phyloP scores from a whole-genome alignment of 2,888 invertebrate genomes.

The Nymphalis urticae region DNA sequence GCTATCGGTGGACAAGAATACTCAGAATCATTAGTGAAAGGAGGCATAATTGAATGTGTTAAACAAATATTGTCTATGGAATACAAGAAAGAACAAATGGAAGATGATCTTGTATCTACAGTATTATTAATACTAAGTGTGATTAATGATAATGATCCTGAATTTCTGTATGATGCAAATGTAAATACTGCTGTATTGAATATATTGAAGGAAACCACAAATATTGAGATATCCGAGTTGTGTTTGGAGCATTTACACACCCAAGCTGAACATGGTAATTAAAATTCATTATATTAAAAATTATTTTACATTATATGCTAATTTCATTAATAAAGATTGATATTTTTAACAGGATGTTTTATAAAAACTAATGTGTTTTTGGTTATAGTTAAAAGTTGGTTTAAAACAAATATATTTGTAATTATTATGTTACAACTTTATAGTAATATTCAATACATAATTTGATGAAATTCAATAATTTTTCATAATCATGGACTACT shows the following conservation, averaged over 20 bases:
- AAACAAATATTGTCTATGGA: slow-evolving; percentile 76
- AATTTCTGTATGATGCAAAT: slow-evolving; percentile 79
- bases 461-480: no score
- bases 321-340: no score
- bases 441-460: no score
- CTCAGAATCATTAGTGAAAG: slow-evolving; percentile 82
- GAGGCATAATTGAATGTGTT: slow-evolving; percentile 77
- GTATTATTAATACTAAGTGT: slow-evolving; percentile 82
- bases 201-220: slow-evolving; percentile 84
- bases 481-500: no score
- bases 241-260: slow-evolving; percentile 89
- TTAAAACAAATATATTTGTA: no score
- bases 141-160: slow-evolving; percentile 83
- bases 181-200: slow-evolving; percentile 83
- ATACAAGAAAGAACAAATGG: slow-evolving; percentile 73
- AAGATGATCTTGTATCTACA: slow-evolving; percentile 81
- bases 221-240: slow-evolving; percentile 87
- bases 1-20: slow-evolving; percentile 87
- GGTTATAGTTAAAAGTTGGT: no score
- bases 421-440: no score
- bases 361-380: no score
- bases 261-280: slow-evolving; percentile 88
- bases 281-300: background rate
- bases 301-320: background rate
- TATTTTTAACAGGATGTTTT: no score